phyloP scores from a whole-genome alignment of 2,113 vertebrate species.

The Ceyx cyanopectus region DNA sequence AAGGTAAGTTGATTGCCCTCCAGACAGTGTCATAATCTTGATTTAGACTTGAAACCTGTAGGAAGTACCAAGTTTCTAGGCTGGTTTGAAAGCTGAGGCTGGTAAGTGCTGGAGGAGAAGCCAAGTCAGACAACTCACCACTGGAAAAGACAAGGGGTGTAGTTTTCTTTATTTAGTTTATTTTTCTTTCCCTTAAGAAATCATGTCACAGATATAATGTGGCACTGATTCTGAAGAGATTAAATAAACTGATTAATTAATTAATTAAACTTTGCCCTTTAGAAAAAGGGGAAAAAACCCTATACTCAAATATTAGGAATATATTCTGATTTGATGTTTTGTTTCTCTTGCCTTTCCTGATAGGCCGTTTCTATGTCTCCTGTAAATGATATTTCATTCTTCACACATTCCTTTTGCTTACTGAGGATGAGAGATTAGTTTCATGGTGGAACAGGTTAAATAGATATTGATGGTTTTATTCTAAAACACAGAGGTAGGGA shows the following conservation, averaged over 20 bases:
- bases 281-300: fast-evolving
- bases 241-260: not conserved
- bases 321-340: not conserved
- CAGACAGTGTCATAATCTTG: not conserved
- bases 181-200: not conserved
- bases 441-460: not conserved
- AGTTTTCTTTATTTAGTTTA: not conserved
- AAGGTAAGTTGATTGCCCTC: not conserved
- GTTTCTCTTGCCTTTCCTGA: not conserved
- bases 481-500: not conserved
- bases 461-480: not conserved
- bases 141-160: not conserved
- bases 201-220: not conserved
- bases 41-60: not conserved
- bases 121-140: not conserved
- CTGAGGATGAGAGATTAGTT: not conserved
- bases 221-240: not conserved
- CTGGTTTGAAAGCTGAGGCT: not conserved
- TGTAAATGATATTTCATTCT: not conserved
- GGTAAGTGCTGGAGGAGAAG: not conserved
- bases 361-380: not conserved
- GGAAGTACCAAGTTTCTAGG: not conserved
- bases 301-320: not conserved
- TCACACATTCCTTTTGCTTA: not conserved
- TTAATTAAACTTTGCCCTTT: not conserved